phyloP scores from a whole-genome alignment of 1,140 invertebrate genomes.

The Nymphalis io region DNA sequence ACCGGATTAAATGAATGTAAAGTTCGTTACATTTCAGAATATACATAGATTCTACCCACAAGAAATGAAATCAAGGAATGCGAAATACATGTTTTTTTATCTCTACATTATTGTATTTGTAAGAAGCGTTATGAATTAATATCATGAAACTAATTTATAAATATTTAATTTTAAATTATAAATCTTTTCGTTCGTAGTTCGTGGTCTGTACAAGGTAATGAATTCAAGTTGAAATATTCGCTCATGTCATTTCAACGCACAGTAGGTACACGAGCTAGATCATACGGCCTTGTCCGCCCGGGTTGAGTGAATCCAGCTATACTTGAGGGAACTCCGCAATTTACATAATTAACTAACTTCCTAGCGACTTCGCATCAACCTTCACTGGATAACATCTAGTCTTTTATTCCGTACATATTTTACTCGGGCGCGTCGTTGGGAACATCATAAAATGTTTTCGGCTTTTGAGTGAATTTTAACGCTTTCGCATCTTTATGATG shows the following conservation, averaged over 20 bases:
- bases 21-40: no score
- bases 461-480: slow-evolving; percentile 36
- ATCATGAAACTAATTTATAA: no score
- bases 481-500: slow-evolving; percentile 27
- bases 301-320: slow-evolving; percentile 60
- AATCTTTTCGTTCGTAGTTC: not conserved
- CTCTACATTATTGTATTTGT: no score
- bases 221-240: slow-evolving; percentile 11
- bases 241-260: slow-evolving; percentile 14
- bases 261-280: slow-evolving; percentile 10
- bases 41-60: no score
- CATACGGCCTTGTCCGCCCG: slow-evolving; percentile 27
- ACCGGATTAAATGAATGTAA: no score
- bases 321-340: slow-evolving; percentile 60
- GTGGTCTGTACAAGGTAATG: not conserved
- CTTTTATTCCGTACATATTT: slow-evolving; percentile 43
- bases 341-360: slow-evolving; percentile 71
- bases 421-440: slow-evolving; percentile 30
- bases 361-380: slow-evolving; percentile 53
- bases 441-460: slow-evolving; percentile 35
- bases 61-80: no score
- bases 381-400: slow-evolving; percentile 38
- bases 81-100: no score
- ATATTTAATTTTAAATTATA: not conserved
- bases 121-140: no score